These are phyloP conservation scores for Ascidia mentula DNA, from an alignment of 23 tunicate genomes.

Conservation along the genomic window DNA sequence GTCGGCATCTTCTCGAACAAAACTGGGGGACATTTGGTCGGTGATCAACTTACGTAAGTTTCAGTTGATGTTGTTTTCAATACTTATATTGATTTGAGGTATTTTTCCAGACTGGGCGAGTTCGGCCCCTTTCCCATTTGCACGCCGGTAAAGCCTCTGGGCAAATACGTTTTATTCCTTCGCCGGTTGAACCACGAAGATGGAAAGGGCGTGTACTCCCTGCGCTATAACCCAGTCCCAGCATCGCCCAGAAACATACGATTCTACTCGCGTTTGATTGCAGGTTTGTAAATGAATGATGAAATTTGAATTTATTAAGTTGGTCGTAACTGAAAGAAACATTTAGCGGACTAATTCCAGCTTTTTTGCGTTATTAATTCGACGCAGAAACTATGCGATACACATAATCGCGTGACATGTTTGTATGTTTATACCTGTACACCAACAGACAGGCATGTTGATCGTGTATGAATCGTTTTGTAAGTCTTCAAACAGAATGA, in stretches of 20 bases:
- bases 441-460: no score
- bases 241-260: conserved; percentile 2
- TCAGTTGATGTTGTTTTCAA: background rate
- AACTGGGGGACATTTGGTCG: background rate
- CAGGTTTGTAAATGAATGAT: background rate
- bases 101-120: conserved; percentile 6
- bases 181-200: background rate
- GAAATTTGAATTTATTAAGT: no score
- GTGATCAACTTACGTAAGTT: conserved; percentile 22
- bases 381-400: no score
- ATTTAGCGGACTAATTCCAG: no score
- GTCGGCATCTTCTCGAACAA: conserved; percentile 17
- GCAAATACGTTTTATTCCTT: conserved; percentile 18
- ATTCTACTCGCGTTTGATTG: conserved; percentile 9
- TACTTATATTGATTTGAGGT: no score
- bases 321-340: no score
- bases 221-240: conserved; percentile 30
- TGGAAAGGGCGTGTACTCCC: background rate
- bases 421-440: no score
- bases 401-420: no score
- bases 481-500: no score
- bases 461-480: no score
- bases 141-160: background rate
- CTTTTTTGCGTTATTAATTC: no score
- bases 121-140: conserved; percentile 27